Conservation (phyloP, 1,140 invertebrate genomes). For the Brachionus plicatilis region DNA sequence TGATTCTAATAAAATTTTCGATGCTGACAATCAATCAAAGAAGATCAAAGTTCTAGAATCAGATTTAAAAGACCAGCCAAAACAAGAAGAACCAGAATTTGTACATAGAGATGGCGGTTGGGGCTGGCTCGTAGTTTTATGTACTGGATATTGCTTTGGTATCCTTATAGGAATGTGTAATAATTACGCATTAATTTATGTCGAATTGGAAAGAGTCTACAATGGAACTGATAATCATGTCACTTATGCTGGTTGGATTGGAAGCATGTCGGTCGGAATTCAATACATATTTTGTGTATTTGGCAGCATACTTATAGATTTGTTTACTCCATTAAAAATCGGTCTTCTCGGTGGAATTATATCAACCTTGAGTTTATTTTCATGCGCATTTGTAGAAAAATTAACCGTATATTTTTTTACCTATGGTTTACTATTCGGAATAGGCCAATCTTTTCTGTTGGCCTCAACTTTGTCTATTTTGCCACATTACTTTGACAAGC, state of each 20-base stretch:
- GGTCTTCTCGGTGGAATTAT: background rate
- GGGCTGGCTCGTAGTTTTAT: constrained; percentile 15
- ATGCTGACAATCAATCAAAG: background rate
- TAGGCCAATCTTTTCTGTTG: constrained; percentile 11
- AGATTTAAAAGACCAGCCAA: background rate
- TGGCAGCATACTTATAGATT: constrained; percentile 4
- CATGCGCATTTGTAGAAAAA: constrained; percentile 11
- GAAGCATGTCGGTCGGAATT: background rate
- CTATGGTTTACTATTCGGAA: background rate
- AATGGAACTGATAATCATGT: constrained; percentile 36
- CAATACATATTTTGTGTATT: constrained; percentile 34
- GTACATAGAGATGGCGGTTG: background rate
- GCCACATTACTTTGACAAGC: constrained; percentile 31
- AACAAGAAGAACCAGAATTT: background rate
- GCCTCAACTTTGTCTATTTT: constrained; percentile 3
- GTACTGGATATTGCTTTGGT: constrained; percentile 25
- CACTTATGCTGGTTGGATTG: constrained; percentile 20
- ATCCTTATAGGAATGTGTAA: constrained; percentile 17
- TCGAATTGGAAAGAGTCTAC: constrained; percentile 25
- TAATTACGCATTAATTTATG: constrained; percentile 32
- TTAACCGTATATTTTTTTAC: constrained; percentile 22
- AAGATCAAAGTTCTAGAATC: background rate
- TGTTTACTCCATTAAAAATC: background rate
- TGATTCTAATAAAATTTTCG: background rate
- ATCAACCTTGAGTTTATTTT: background rate